phyloP scores from a whole-genome alignment of 2,113 vertebrate species.

The Callaeas wilsoni region DNA sequence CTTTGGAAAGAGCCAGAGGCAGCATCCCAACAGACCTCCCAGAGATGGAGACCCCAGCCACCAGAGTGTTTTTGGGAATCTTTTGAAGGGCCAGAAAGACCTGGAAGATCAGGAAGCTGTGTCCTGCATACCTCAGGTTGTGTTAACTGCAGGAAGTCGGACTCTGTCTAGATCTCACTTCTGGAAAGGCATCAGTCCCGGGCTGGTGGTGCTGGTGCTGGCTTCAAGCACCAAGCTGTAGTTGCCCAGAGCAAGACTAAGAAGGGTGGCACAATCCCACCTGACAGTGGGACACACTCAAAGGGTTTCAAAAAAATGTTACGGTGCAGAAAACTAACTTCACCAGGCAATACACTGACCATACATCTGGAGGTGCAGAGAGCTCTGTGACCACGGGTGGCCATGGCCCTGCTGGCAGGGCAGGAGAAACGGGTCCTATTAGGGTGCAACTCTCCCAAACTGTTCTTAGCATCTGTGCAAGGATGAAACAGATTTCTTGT shows the following conservation, averaged over 20 bases:
- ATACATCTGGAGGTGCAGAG: accelerated
- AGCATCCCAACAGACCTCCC: not conserved
- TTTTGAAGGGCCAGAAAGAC: not conserved
- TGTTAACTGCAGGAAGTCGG: not conserved
- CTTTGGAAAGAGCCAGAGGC: not conserved
- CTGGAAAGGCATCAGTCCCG: not conserved
- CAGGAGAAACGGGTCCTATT: not conserved
- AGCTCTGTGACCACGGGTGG: accelerated
- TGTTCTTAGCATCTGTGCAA: not conserved
- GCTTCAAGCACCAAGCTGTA: not conserved
- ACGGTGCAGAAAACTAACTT: not conserved
- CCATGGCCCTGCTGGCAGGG: accelerated
- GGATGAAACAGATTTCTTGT: not conserved
- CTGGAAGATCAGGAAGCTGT: not conserved
- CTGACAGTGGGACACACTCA: not conserved
- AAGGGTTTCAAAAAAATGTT: accelerated
- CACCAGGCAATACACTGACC: accelerated
- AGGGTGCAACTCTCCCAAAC: not conserved
- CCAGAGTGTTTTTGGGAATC: accelerated
- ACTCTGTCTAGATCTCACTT: not conserved
- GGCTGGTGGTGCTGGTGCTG: not conserved
- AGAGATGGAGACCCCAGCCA: not conserved
- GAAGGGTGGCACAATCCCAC: not conserved
- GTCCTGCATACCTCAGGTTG: not conserved
- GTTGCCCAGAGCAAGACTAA: not conserved